These are phyloP conservation scores for Cydia strobilella DNA, from an alignment of 1,140 invertebrate species.

Conservation along the genomic window DNA sequence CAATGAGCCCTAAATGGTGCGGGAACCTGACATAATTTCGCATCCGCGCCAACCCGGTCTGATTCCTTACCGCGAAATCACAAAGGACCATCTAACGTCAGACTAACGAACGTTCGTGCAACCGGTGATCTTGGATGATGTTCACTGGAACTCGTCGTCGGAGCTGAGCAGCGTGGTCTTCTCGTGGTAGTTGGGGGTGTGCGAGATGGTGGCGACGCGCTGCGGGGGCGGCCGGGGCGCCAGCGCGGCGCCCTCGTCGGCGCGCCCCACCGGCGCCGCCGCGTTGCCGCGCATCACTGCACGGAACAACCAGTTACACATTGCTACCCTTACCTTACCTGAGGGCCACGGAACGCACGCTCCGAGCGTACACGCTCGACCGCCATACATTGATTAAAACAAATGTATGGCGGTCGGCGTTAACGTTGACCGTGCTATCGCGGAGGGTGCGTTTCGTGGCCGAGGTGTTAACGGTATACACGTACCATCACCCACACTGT, in stretches of 20 bases:
- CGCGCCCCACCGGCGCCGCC: slow-evolving; percentile 51
- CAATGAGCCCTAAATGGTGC: no score
- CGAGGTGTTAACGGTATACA: no score
- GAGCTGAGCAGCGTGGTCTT: slow-evolving; percentile 97
- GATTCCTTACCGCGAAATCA: neutral
- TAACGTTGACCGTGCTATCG: no score
- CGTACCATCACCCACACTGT: no score
- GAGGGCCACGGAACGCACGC: no score
- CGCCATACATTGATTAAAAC: no score
- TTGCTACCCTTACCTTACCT: no score
- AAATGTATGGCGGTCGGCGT: no score
- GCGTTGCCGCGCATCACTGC: slow-evolving; percentile 60
- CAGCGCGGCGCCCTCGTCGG: slow-evolving; percentile 79
- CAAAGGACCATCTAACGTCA: neutral
- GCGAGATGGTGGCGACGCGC: slow-evolving; percentile 86
- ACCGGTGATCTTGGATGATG: neutral
- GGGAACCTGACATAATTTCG: no score
- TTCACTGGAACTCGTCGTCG: slow-evolving; percentile 97
- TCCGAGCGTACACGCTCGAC: no score
- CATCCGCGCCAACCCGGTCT: no score
- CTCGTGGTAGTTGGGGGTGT: slow-evolving; percentile 93
- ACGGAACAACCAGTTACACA: neutral
- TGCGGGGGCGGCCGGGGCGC: slow-evolving; percentile 82
- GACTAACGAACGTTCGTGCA: neutral
- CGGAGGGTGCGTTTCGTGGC: no score